Conservation (phyloP, 1,140 invertebrate species). For the Triops cancriformis region DNA sequence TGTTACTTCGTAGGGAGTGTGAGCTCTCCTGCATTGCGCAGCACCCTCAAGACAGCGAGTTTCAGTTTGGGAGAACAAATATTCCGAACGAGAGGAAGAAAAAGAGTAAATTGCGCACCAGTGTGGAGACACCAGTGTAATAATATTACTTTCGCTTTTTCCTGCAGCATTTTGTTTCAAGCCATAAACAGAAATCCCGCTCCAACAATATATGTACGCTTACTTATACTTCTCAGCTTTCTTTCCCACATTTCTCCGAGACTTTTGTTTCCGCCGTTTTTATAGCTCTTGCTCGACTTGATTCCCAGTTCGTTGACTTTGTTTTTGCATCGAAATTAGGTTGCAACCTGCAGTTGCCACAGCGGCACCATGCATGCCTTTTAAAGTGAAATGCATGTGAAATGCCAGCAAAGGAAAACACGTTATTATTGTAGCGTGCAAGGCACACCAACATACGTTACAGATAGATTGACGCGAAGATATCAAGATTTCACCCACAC, state of each 20-base stretch:
- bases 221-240: neutral
- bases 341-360: neutral
- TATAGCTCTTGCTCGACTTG: neutral
- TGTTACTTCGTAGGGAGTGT: neutral
- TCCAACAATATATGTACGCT: too few species aligned
- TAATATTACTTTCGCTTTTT: slow-evolving; percentile 1
- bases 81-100: neutral
- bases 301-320: neutral
- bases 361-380: neutral
- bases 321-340: slow-evolving; percentile 10
- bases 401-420: neutral
- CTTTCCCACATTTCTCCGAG: neutral
- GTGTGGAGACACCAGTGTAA: neutral
- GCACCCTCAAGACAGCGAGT: neutral
- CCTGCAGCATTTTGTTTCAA: neutral
- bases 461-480: too few species aligned
- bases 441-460: neutral
- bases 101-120: neutral
- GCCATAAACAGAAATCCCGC: neutral
- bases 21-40: neutral
- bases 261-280: neutral
- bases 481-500: too few species aligned
- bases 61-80: neutral
- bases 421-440: neutral
- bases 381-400: neutral